Evolutionary conservation across 2,113 vertebrate species (phyloP).

Genomic region (Petrocephalus zakoni): DNA sequence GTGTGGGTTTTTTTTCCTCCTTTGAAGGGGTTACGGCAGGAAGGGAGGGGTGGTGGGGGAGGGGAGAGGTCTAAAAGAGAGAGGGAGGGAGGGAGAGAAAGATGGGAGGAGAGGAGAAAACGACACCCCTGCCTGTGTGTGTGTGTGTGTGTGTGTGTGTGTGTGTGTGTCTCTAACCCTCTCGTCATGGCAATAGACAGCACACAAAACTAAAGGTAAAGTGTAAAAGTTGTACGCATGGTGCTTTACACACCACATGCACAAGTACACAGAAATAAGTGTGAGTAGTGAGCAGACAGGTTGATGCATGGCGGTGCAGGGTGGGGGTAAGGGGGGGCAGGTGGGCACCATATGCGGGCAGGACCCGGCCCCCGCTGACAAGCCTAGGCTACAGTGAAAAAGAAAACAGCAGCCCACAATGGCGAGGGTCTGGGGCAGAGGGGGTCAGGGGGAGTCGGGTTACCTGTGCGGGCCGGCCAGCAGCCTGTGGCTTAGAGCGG

Average conservation of each 20-base stretch:
- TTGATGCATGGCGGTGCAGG: slow-evolving; percentile 43
- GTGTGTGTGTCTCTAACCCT: neutral
- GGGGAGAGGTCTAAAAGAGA: slow-evolving; percentile 14
- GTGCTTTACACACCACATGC: slow-evolving; percentile 7
- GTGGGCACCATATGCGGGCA: slow-evolving; percentile 51
- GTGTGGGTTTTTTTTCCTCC: slow-evolving; percentile 35
- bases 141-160: neutral
- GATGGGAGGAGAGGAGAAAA: slow-evolving; percentile 17
- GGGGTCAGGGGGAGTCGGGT: slow-evolving; percentile 37
- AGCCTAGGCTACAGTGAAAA: slow-evolving; percentile 15
- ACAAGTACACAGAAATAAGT: slow-evolving; percentile 57
- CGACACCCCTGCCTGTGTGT: neutral
- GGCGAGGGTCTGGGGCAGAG: slow-evolving; percentile 17
- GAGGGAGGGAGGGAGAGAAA: slow-evolving; percentile 37
- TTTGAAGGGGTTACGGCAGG: slow-evolving; percentile 15
- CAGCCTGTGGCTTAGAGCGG: neutral
- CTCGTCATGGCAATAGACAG: neutral
- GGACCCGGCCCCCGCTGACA: slow-evolving; percentile 40
- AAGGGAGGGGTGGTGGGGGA: neutral
- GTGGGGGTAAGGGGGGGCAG: slow-evolving; percentile 33
- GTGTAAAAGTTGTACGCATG: neutral
- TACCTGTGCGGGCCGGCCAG: slow-evolving; percentile 25
- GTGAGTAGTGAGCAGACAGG: slow-evolving; percentile 43
- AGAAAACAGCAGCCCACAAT: slow-evolving; percentile 33
- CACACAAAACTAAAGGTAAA: slow-evolving; percentile 21